Conservation (phyloP, 2,888 invertebrate species). For the Leptinotarsa haldemani region DNA sequence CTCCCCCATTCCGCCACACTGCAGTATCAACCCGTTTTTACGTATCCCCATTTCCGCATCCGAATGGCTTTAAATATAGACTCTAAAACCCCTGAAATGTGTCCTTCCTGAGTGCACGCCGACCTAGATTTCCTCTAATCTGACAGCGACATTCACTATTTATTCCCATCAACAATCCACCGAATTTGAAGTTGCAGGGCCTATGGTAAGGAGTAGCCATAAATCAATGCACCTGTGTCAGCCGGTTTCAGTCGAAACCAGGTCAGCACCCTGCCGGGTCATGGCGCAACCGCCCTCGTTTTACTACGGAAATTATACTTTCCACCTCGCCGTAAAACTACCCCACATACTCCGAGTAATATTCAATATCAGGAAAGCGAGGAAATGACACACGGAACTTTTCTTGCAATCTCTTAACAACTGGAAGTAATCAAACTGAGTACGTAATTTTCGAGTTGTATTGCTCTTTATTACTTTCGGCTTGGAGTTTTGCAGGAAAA, state of each 20-base stretch:
- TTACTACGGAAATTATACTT: conserved; percentile 22
- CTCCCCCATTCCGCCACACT: background rate
- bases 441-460: conserved; percentile 2
- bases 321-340: conserved; percentile 8
- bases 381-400: background rate
- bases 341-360: conserved; percentile 5
- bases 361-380: conserved; percentile 14
- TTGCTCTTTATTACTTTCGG: background rate
- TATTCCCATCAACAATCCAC: conserved; percentile 7
- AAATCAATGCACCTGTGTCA: conserved; percentile 65
- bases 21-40: background rate
- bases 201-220: conserved; percentile 48
- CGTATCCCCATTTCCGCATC: conserved; percentile 12
- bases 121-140: conserved; percentile 16
- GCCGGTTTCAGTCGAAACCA: conserved; percentile 58
- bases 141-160: conserved; percentile 12
- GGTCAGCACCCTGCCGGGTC: conserved; percentile 64
- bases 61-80: conserved; percentile 1
- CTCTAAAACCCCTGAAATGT: background rate
- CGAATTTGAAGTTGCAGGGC: conserved; percentile 24
- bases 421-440: conserved; percentile 4
- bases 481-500: background rate
- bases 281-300: conserved; percentile 55
- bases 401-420: background rate
- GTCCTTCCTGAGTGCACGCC: conserved; percentile 9